A percentile compares a stretch with the other conserved stretches of the same genome.
These are phyloP conservation scores for Hirudinaria manillensis DNA, from an alignment of 2,888 invertebrate species.

Conservation along the genomic window DNA sequence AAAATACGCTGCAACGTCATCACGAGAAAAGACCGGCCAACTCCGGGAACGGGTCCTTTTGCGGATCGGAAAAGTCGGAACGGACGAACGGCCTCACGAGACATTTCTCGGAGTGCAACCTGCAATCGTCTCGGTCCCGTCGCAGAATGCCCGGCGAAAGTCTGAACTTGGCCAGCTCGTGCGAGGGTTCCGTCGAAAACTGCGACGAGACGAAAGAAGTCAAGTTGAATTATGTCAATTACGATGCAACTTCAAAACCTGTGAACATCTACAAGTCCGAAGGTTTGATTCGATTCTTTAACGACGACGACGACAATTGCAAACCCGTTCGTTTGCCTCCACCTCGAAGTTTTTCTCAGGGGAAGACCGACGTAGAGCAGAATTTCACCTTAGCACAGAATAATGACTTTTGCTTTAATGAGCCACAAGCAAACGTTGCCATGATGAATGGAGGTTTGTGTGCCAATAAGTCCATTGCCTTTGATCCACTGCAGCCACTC, in stretches of 20 bases:
- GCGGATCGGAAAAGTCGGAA: not conserved
- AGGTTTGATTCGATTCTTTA: not conserved
- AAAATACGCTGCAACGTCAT: not conserved
- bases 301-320: constrained; percentile 1
- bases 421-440: not conserved
- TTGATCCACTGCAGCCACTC: constrained; percentile 34
- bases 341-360: not conserved
- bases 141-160: not conserved
- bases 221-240: constrained; percentile 4
- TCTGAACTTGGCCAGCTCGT: not conserved
- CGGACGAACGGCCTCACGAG: not conserved
- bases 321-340: not conserved
- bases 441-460: constrained; percentile 12
- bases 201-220: not conserved
- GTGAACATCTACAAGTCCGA: not conserved
- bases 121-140: not conserved
- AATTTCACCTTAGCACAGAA: not conserved
- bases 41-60: too few species aligned
- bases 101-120: constrained; percentile 5
- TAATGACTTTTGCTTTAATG: not conserved
- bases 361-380: too few species aligned
- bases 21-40: too few species aligned
- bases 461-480: constrained; percentile 5
- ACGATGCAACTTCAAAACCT: not conserved
- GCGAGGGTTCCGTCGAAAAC: not conserved